Conservation (phyloP, 2,888 invertebrate genomes). For the Deroplatys truncata region DNA sequence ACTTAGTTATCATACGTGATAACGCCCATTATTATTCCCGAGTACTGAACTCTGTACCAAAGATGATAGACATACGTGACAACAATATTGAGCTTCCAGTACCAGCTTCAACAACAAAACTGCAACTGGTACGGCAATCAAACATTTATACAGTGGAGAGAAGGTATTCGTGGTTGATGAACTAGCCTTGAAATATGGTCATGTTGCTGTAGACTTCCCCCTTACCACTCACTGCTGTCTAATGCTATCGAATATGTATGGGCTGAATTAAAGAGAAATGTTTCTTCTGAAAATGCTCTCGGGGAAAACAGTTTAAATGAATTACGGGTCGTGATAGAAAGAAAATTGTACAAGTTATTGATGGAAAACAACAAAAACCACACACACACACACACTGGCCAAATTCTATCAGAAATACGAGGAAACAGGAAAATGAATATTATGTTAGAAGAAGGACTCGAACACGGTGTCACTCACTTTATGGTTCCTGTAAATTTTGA, state of each 20-base stretch:
- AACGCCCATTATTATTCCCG: too few relatives aligned
- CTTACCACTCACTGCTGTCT: too few relatives aligned
- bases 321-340: too few relatives aligned
- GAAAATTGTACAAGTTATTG: background rate
- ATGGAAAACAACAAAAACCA: too few relatives aligned
- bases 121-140: background rate
- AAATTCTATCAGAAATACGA: background rate
- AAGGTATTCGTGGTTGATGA: background rate
- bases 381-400: background rate
- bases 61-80: too few relatives aligned
- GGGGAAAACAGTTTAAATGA: too few relatives aligned
- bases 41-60: too few relatives aligned
- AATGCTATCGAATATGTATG: background rate
- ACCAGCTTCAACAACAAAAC: background rate
- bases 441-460: background rate
- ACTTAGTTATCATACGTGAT: too few relatives aligned
- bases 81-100: background rate
- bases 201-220: background rate
- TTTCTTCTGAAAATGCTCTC: background rate
- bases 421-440: background rate
- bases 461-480: background rate
- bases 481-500: background rate
- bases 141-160: background rate
- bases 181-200: conserved; percentile 1
- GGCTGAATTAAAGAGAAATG: background rate